Evolutionary conservation across 2,113 vertebrate species (phyloP), one percentile per base, ranked within the genome.

Genomic region (Gopherus flavomarginatus): DNA sequence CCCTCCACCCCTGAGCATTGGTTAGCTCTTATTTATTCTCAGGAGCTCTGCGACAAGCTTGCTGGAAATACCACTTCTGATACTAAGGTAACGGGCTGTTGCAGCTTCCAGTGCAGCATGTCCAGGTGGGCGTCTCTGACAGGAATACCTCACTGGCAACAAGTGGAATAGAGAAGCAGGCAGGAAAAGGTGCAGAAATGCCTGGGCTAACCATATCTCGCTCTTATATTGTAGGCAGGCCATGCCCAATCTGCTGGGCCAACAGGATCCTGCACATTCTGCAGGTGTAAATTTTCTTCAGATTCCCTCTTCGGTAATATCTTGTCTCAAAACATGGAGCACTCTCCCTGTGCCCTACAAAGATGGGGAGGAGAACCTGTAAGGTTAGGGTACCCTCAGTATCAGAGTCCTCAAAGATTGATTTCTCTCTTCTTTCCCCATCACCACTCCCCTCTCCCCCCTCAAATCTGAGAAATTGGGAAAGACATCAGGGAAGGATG

Each of bases 171-270:
- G 42, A 78, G 22, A 47, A 26, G 27, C n/a, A 3, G 78, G 44
- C 69, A 75, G n/a, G 14, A 12, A 35, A 62, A 35, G 3, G 0
- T 56, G 2, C 90, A 42, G 78, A 83, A 83, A 42, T 69, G 35
- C 4, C 19, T 54, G 0, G 26, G 12, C 2, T 44, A 50, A 3
- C 42, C 85, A 42, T 22, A n/a, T 42, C 10, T 13, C 3, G 0
- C 11, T n/a, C 1, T 0, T 65, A n/a, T 11, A 42, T 13, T 81
- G 65, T 86, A 80, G 52, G 47, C 53, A 87, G 59, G 21, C 16
- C 78, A 6, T 49, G 57, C 6, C 27, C 11, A 49, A 2, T 2
- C 2, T 81, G 65, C 24, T 54, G 38, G 5, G n/a, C 35, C 35
- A 22, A 42, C 8, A 7, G 69, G 38, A 75, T 38, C 19, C 69